Evolutionary conservation across 2,797 vertebrate species (phyloP).

Genomic region (Epinephelus coioides): DNA sequence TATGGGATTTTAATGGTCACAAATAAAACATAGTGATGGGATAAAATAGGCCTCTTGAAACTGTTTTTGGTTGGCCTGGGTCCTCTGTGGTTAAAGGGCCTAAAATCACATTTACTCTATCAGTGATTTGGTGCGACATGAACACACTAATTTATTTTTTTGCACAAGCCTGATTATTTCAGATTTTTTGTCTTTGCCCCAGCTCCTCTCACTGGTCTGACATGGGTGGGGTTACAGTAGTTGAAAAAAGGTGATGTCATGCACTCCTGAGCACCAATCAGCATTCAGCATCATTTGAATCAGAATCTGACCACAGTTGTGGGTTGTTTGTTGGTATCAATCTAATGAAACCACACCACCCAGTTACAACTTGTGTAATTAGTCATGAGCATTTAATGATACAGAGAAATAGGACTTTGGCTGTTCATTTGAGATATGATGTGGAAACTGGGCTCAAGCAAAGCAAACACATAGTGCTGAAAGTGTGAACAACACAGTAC

Average conservation of each 20-base stretch:
- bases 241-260: neutral
- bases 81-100: neutral
- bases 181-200: neutral
- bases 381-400: neutral
- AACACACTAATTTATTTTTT: neutral
- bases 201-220: no score
- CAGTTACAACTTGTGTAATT: neutral
- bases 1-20: neutral
- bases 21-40: neutral
- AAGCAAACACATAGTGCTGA: slow-evolving; percentile 6
- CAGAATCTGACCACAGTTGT: neutral
- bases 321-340: neutral
- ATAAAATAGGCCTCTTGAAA: neutral
- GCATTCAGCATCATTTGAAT: slow-evolving; percentile 25
- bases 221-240: no score
- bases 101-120: neutral
- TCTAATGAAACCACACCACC: neutral
- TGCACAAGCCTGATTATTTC: no score
- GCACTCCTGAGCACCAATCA: slow-evolving; percentile 8
- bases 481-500: slow-evolving; percentile 5
- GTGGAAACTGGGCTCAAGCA: neutral
- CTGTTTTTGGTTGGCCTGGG: no score
- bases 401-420: neutral
- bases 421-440: neutral
- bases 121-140: neutral